Evolutionary conservation across 1,140 invertebrate genomes (phyloP).

Genomic region (Drosophila lini): DNA sequence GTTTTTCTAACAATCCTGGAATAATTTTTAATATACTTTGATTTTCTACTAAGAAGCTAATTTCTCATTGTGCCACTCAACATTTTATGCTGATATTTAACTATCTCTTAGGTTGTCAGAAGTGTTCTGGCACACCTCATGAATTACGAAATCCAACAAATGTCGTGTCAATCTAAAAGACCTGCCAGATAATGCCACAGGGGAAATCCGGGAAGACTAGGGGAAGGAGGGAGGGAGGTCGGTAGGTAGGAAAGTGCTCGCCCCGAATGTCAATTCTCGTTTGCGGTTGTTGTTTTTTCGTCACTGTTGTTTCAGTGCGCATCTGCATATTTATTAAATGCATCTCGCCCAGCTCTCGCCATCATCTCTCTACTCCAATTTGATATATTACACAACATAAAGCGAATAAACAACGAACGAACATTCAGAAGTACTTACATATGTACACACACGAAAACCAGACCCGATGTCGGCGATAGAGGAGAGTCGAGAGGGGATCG

Average conservation of each 20-base stretch:
- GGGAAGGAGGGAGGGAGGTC: neutral
- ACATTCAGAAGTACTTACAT: constrained; percentile 35
- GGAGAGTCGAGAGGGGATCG: neutral
- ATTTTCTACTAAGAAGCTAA: neutral
- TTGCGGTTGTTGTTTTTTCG: constrained; percentile 12
- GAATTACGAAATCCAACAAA: constrained; percentile 10
- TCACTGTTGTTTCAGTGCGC: constrained; percentile 19
- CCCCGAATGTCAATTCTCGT: constrained; percentile 58
- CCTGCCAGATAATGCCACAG: constrained; percentile 17
- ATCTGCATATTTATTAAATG: constrained; percentile 66
- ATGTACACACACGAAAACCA: constrained; percentile 31
- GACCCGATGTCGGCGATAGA: constrained; percentile 1
- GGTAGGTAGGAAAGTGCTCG: constrained; percentile 13
- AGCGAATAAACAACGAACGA: constrained; percentile 40
- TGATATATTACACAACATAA: constrained; percentile 60
- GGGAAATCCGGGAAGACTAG: neutral
- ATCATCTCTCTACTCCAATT: constrained; percentile 45
- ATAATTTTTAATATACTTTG: no score
- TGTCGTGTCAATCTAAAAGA: constrained; percentile 31
- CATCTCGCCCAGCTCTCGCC: constrained; percentile 44
- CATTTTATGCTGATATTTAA: constrained; percentile 5
- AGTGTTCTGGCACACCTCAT: constrained; percentile 16
- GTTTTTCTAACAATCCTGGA: no score
- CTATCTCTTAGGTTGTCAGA: constrained; percentile 27
- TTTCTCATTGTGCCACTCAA: neutral